Evolutionary conservation across 2,797 vertebrate genomes (phyloP), one percentile per base, ranked within the genome.

Genomic region (Steatocranus sp.): DNA sequence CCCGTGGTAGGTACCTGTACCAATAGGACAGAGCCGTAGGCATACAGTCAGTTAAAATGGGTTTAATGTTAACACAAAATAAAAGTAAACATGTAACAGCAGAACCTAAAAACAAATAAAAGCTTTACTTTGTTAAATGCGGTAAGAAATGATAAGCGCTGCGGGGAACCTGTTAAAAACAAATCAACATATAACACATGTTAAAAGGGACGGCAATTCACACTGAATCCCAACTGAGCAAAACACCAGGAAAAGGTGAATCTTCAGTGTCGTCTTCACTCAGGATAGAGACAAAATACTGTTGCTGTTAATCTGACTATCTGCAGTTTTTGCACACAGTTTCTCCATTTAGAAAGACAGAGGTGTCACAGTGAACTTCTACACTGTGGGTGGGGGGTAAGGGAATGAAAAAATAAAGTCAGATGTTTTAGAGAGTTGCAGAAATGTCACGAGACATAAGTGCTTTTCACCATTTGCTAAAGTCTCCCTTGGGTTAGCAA

Each of bases 401-500:
- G 48, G 48, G 48, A 20, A 11, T 50, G 48, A 50, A 20, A 7
- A 82, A 79, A 74, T 2, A 12, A 20, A 76, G 38, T 27, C 48
- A 81, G 32, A 61, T 9, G 5, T 79, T n/a, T 25, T 12, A 81
- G 34, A 54, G 18, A 38, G 6, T 9, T n/a, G 38, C 25, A 15
- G 8, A 87, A 86, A 88, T 83, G 81, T 86, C 80, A 79, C n/a
- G 34, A 11, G 14, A 61, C n/a, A 75, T n/a, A 53, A 46, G 17
- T 12, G 8, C 34, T 34, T 78, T 61, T n/a, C 68, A 15, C 51
- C 76, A 68, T 80, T 78, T 75, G n/a, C 63, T 41, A 25, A 15
- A 41, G 1, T 68, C 1, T 73, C 5, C 12, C 11, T 58, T 4
- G 43, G 46, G 76, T 83, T 81, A 36, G 38, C 18, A 7, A 82